Evolutionary conservation across 2,113 vertebrate species (phyloP), one percentile per base, ranked within the genome.

Genomic region (Boulengeromyrus knoepffleri): DNA sequence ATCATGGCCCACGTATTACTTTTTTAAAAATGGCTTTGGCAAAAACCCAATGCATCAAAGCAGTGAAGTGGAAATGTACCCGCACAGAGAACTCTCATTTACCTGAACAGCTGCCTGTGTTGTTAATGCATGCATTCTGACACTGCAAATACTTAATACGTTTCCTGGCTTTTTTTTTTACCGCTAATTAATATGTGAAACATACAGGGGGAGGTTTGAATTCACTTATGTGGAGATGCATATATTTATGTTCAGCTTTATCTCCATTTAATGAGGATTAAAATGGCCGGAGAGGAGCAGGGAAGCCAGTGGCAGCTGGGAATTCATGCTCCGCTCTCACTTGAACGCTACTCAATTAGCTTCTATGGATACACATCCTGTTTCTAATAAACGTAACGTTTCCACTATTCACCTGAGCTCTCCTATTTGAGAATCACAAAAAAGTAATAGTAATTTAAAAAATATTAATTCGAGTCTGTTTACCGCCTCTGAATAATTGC

Each of bases 401-500:
- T 45, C 45, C 89, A 12, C 85, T 49, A 89, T 90, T 87, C 90
- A 87, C 87, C 39, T 89, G 92, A 92, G 93, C 90, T 93, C 90
- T 92, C 90, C 24, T 53, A 91, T 94, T 91, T 92, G 39, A 10
- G 39, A 46, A 45, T 46, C 5, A 9, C 5, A 84, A 90, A 77
- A 94, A 93, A 95, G 92, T 93, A 93, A 92, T 95, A 95, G 92
- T 92, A 92, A 94, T 94, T 96, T 94, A 92, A 94, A 92, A 93
- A 93, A 92, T 95, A 95, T 92, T 91, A 93, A 94, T 95, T 96
- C 91, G 89, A 92, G 91, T 91, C 93, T 91, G 93, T 95, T 95
- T 93, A 95, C 88, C 91, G 87, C 93, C 92, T 93, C 92, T 96
- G 95, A 96, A 96, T 94, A 96, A 95, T 95, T 94, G 93, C 91